Percentiles rank a stretch among this genome's conserved stretches.
Evolutionary conservation across 2,797 vertebrate genomes (phyloP).

Genomic region (Mus minutoides): DNA sequence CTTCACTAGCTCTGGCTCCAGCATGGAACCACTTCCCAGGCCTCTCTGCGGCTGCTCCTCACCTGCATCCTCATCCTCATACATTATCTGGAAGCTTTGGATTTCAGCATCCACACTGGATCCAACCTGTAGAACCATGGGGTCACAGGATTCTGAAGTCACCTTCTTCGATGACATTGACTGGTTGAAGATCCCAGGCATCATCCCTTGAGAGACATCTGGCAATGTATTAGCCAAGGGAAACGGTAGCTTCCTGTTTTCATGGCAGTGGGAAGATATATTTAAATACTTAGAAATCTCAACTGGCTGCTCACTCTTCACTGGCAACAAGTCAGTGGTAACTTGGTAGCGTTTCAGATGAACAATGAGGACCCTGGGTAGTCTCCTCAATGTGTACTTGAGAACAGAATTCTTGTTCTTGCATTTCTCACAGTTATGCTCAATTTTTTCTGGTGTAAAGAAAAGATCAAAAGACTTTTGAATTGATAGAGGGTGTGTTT

Average conservation of each 20-base stretch:
- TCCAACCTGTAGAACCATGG: slow-evolving; percentile 85
- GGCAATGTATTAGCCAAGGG: not conserved
- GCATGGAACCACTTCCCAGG: slow-evolving; percentile 85
- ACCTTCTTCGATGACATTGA: slow-evolving; percentile 69
- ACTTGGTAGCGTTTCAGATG: slow-evolving; percentile 48
- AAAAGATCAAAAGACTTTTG: slow-evolving; percentile 9
- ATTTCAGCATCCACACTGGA: slow-evolving; percentile 93
- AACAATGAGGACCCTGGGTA: slow-evolving; percentile 34
- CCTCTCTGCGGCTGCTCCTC: slow-evolving; percentile 88
- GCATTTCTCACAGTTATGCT: not conserved
- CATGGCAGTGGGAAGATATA: not conserved
- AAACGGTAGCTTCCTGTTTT: not conserved
- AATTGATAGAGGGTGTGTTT: not conserved
- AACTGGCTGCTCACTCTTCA: not conserved
- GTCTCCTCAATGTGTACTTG: not conserved
- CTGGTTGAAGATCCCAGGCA: not conserved
- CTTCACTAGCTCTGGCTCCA: slow-evolving; percentile 81
- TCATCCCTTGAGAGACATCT: not conserved
- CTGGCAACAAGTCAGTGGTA: not conserved
- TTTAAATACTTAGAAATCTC: not conserved
- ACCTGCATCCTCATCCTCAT: slow-evolving; percentile 84
- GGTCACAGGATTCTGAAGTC: slow-evolving; percentile 88
- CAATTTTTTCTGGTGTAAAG: not conserved
- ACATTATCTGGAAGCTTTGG: slow-evolving; percentile 89
- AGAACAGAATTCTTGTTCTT: not conserved